These are phyloP conservation scores for Noturus placidus DNA, from an alignment of 2,113 vertebrate genomes.

Conservation along the genomic window DNA sequence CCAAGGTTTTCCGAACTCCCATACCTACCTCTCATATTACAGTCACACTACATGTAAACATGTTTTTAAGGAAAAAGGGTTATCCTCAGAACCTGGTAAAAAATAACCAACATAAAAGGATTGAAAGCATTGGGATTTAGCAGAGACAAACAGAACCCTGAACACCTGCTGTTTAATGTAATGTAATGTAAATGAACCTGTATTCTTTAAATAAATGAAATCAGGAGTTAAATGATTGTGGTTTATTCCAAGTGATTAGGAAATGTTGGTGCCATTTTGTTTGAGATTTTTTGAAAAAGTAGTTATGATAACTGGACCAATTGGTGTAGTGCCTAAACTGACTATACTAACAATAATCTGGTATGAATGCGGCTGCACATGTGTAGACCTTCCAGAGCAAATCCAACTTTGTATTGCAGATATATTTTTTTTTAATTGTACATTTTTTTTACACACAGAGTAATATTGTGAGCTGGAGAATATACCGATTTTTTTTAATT, in stretches of 20 bases:
- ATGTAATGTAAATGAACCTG: not conserved
- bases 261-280: not conserved
- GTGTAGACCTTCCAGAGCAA: not conserved
- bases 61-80: not conserved
- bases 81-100: not conserved
- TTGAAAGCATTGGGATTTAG: not conserved
- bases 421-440: not conserved
- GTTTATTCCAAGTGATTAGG: not conserved
- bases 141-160: not conserved
- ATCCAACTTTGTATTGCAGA: not conserved
- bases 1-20: constrained; percentile 77
- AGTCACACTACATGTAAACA: not conserved
- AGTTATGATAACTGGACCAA: not conserved
- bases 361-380: not conserved
- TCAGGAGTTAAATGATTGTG: not conserved
- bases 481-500: not conserved
- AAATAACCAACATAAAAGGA: not conserved
- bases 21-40: not conserved
- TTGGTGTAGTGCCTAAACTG: not conserved
- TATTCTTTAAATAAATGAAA: not conserved
- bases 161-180: not conserved
- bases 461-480: not conserved
- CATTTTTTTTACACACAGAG: not conserved
- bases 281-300: not conserved
- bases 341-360: not conserved